Base-by-base conservation (phyloP, 1,140 invertebrate genomes). In the Drosophila ironensis region DNA sequence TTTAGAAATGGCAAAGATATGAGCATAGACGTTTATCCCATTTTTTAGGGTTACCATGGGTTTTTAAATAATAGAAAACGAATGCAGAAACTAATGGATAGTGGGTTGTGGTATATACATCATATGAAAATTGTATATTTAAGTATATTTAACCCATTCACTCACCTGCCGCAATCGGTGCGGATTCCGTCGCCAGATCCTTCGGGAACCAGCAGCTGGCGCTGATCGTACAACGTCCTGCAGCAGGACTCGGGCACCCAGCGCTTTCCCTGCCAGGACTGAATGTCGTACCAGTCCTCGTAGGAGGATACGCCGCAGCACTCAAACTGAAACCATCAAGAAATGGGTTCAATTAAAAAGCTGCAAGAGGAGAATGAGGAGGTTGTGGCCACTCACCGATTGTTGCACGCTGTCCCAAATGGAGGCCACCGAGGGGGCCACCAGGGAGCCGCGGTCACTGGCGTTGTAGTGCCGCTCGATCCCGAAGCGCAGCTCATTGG, bases 251-350 rank as follows among this genome's bases (percentile, higher is more conserved):
- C 93, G 1, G 96, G 96, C 0, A 97, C 95, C 71, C 92, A 93
- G 48, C 93, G 92, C 54, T 94, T 92, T 12, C 92, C 91, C 1
- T 94, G 94, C 95, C 95, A 96, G 0, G 95, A 94, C 19, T 93
- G 91, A n/a, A 96, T 94, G 69, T 94, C 92, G 89, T 94, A 96
- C 96, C 96, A 97, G 82, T 97, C 96, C 45, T 93, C 93, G 77
- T 95, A 95, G 22, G 93, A 93, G 33, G 93, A 91, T 0, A 97
- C 94, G n/a, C 96, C 96, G 89, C 96, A 97, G 77, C 96, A 97
- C 45, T 94, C 92, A 57, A 97, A 94, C 95, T 96, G 57, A 1
- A n/a, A 40, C 69, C n/a, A n/a, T n/a, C n/a, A 2, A 16, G 19
- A 17, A 1, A 24, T 27, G 22, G 17, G 48, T 16, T 5, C 7